Conservation (phyloP, 2,888 invertebrate genomes). For the Machimus atricapillus region DNA sequence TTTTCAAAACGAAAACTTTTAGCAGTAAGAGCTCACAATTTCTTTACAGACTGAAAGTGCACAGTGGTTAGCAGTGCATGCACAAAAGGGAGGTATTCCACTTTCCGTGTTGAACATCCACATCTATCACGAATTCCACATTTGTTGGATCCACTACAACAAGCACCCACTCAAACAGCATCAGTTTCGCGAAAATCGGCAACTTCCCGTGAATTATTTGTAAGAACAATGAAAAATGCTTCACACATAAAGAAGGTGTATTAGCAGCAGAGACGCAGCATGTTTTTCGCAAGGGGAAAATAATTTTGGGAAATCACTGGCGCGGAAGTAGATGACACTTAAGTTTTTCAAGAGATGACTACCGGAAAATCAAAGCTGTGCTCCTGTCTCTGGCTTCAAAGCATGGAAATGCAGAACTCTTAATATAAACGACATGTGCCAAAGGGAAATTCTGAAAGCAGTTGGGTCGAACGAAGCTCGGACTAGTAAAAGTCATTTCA, state of each 20-base stretch:
- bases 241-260: background rate
- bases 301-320: constrained; percentile 22
- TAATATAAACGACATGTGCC: background rate
- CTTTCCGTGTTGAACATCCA: background rate
- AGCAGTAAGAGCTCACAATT: constrained; percentile 3
- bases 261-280: background rate
- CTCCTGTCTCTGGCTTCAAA: background rate
- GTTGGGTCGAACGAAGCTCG: background rate
- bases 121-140: constrained; percentile 3
- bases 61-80: background rate
- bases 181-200: constrained; percentile 14
- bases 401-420: background rate
- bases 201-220: constrained; percentile 26
- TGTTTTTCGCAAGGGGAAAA: background rate
- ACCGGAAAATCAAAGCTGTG: background rate
- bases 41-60: background rate
- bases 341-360: background rate
- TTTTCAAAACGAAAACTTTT: constrained; percentile 27
- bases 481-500: background rate
- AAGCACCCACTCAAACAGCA: background rate
- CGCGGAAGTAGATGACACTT: constrained; percentile 2
- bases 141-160: background rate
- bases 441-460: background rate
- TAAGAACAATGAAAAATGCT: constrained; percentile 23
- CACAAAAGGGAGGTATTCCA: background rate